Evolutionary conservation across 2,888 invertebrate genomes (phyloP).

Genomic region (Sesia apiformis): DNA sequence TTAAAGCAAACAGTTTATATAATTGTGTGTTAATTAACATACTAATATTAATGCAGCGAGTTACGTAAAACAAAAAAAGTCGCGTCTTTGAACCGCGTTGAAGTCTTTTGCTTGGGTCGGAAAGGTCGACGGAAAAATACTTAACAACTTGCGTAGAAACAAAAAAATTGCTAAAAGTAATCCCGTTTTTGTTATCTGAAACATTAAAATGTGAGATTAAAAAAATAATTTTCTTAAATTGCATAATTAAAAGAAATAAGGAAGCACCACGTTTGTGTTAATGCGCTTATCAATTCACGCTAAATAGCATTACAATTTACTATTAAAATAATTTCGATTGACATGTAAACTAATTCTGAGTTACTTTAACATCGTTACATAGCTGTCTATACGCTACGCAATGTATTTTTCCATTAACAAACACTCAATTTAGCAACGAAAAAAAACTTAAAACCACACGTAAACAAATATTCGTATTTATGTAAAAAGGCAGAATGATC

Average conservation of each 20-base stretch:
- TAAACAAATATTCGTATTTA: not conserved
- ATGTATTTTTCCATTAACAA: not conserved
- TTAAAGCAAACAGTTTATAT: too few relatives aligned
- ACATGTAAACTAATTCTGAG: too few relatives aligned
- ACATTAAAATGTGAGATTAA: too few relatives aligned
- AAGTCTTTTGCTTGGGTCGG: conserved; percentile 9
- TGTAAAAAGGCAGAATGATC: not conserved
- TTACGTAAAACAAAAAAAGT: conserved; percentile 7
- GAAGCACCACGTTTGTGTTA: too few relatives aligned
- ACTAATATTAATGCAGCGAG: not conserved
- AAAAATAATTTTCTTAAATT: too few relatives aligned
- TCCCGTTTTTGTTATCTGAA: too few relatives aligned
- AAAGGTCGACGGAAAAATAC: conserved; percentile 13
- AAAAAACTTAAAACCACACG: not conserved
- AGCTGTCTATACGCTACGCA: not conserved
- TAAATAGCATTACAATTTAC: too few relatives aligned
- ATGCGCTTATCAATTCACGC: too few relatives aligned
- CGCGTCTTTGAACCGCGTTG: conserved; percentile 18
- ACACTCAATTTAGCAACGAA: not conserved
- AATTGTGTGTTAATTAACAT: not conserved
- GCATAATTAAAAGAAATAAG: too few relatives aligned
- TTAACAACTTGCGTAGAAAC: not conserved
- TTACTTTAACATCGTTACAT: too few relatives aligned
- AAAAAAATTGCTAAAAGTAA: too few relatives aligned
- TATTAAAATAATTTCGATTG: too few relatives aligned